Conservation (phyloP, 2,113 vertebrate genomes). For the Plectropomus leopardus region DNA sequence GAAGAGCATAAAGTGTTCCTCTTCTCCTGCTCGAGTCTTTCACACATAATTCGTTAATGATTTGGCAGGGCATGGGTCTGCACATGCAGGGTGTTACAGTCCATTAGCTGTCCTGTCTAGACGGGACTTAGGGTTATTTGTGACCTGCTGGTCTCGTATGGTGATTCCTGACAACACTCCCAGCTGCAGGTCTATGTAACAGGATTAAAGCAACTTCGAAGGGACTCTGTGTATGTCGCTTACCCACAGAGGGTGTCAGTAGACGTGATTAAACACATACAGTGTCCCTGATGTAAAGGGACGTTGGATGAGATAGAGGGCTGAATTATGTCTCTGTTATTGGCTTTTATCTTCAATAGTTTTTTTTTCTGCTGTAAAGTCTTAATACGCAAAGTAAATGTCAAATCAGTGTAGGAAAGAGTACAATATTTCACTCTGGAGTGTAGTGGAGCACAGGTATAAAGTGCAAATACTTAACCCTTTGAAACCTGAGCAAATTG, state of each 20-base stretch:
- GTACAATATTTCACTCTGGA: no score
- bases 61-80: conserved; percentile 21
- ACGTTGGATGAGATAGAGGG: neutral
- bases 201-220: conserved; percentile 49
- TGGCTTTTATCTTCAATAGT: no score
- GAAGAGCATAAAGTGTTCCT: neutral
- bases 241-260: conserved; percentile 28
- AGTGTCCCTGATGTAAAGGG: neutral
- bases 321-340: neutral
- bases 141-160: conserved; percentile 59
- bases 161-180: conserved; percentile 63
- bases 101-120: conserved; percentile 69
- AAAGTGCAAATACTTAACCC: no score
- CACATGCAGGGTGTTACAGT: conserved; percentile 38
- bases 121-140: conserved; percentile 65
- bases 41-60: conserved; percentile 35
- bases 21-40: conserved; percentile 8
- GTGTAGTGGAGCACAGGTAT: no score
- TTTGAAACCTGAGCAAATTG: no score
- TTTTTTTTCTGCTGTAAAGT: no score
- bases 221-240: conserved; percentile 20
- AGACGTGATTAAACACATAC: neutral
- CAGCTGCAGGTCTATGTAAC: conserved; percentile 51
- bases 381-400: no score
- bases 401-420: no score